Base-by-base conservation (phyloP, 1,140 invertebrate genomes). In the Zeugodacus cucurbitae region DNA sequence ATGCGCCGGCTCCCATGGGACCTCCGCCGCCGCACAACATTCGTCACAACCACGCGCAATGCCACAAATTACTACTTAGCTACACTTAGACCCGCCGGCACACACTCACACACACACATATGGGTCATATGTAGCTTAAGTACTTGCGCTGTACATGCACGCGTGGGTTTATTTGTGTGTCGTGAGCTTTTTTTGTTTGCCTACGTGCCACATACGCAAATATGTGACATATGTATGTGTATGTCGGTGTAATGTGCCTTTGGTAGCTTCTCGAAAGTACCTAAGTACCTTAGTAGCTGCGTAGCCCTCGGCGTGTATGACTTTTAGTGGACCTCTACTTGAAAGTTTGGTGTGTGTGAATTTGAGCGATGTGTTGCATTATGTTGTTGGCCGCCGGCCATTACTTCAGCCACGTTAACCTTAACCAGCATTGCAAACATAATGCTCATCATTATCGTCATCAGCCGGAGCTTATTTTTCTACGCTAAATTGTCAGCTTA, bases 321-420 rank as follows among this genome's bases (percentile, higher is more conserved):
- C 32, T 74, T 74, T 74, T 74, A n/a, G 70, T 34, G 17, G 11
- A 8, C 37, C 37, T 2, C 48, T 6, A 22, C 70, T 74, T n/a
- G 37, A 74, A 44, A 74, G 70, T 74, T 74, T 74, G 20, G 70
- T 74, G 70, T 74, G 70, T 20, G 70, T 41, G 29, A 74, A 74
- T 74, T 74, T 74, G 70, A 74, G 34, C 37, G 70, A 74, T 74
- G 70, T 41, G 17, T 74, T 22, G 70, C 29, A 37, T 74, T 74
- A 74, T 67, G 62, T 32, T 67, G 62, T 32, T 67, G 62, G 29
- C 62, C 29, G n/a, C 48, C 14, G 37, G 70, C 70, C 17, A 41
- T 74, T 41, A 74, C 70, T 74, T 74, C 70, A 22, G 17, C 70
- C 37, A 54, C 48, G 48, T 41, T n/a, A 34, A 26, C 32, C 14